These are phyloP conservation scores for Lutraria rhynchaena DNA, from an alignment of 1,140 invertebrate species.

Conservation along the genomic window DNA sequence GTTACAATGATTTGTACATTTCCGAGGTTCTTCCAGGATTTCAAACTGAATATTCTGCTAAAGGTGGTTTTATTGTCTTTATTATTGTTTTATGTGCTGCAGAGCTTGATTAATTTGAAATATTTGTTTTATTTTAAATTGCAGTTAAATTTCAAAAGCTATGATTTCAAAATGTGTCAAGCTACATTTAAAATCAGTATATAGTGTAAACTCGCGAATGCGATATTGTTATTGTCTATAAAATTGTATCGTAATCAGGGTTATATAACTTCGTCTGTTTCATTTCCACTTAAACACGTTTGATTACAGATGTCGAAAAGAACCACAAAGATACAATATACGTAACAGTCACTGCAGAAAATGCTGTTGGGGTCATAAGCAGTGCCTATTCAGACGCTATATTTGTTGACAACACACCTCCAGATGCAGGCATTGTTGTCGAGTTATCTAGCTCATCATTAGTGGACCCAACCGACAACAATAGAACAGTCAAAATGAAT, in stretches of 20 bases:
- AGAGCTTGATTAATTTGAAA: no score
- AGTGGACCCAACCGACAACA: slow-evolving; percentile 45
- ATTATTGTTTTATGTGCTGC: not conserved
- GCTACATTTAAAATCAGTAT: no score
- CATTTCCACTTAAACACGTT: no score
- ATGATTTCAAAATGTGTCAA: no score
- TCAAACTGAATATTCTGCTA: not conserved
- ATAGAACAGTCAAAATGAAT: slow-evolving; percentile 52
- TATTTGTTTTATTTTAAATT: no score
- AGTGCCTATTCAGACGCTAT: slow-evolving; percentile 61
- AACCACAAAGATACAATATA: slow-evolving; percentile 58
- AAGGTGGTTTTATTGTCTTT: not conserved
- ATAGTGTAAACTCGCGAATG: not conserved
- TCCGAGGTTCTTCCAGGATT: slow-evolving; percentile 36
- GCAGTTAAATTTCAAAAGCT: no score
- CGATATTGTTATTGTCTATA: not conserved
- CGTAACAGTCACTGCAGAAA: slow-evolving; percentile 65
- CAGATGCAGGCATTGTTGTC: slow-evolving; percentile 59
- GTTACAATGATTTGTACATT: slow-evolving; percentile 55
- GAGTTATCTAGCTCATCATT: slow-evolving; percentile 61
- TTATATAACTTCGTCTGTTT: not conserved
- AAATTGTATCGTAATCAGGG: not conserved
- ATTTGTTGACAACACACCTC: slow-evolving; percentile 64
- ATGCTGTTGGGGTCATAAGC: slow-evolving; percentile 59
- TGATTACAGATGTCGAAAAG: not conserved